phyloP scores from a whole-genome alignment of 2,113 vertebrate genomes.

The Rostratula benghalensis region DNA sequence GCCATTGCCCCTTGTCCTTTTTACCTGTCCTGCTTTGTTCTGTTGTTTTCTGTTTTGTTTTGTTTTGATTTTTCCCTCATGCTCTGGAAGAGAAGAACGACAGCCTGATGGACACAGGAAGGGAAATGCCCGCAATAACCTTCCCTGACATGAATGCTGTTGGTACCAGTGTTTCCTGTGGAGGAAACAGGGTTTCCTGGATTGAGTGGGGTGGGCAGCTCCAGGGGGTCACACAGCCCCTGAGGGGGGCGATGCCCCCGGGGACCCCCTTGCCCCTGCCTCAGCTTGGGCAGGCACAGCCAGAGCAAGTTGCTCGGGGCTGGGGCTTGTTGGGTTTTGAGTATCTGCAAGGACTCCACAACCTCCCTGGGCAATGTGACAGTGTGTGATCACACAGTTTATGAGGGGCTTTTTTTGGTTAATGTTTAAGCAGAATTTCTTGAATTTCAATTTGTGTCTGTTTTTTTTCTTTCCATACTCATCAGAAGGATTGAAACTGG shows the following conservation, averaged over 20 bases:
- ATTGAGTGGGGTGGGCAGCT: neutral
- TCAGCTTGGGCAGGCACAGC: accelerated
- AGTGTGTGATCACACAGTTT: neutral
- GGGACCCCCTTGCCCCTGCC: neutral
- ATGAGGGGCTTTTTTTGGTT: neutral
- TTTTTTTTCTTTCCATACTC: neutral
- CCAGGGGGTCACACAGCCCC: neutral
- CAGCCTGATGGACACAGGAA: neutral
- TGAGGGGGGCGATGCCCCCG: neutral
- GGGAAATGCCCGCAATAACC: accelerated
- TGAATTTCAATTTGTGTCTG: neutral
- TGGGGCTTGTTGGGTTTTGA: neutral
- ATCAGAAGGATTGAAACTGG: neutral
- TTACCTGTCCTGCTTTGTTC: neutral
- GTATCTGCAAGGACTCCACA: neutral
- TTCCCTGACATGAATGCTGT: neutral
- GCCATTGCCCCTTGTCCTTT: no score
- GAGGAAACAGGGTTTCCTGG: no score
- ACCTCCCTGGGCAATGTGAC: neutral
- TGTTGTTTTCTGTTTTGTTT: no score
- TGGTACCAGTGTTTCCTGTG: neutral
- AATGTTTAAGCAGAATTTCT: neutral
- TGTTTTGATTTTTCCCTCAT: no score
- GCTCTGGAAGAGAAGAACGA: neutral
- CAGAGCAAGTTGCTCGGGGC: neutral